Percentiles rank a stretch among this genome's conserved stretches.
Conservation (phyloP, 2,113 vertebrate genomes). For the Loxodonta africana region DNA sequence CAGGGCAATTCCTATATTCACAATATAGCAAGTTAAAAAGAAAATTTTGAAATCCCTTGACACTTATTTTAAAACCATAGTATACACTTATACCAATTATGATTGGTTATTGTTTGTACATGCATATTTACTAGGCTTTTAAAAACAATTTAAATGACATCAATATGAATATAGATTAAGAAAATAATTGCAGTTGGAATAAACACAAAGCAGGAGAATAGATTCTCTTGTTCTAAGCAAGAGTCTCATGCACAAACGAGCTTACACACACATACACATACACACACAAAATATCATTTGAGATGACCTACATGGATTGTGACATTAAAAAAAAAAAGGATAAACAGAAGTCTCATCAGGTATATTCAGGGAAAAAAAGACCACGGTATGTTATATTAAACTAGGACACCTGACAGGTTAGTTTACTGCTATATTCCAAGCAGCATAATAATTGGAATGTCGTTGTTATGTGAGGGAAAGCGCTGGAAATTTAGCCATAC, state of each 20-base stretch:
- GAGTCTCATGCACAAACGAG: not conserved
- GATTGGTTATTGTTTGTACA: not conserved
- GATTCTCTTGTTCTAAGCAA: constrained; percentile 23
- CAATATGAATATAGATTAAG: not conserved
- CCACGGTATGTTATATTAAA: constrained; percentile 41
- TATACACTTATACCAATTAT: not conserved
- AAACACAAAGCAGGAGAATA: not conserved
- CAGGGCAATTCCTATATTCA: not conserved
- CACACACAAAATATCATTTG: not conserved
- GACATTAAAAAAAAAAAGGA: not conserved
- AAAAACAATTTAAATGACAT: not conserved
- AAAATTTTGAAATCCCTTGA: not conserved
- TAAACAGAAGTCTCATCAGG: constrained; percentile 33
- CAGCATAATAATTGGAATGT: constrained; percentile 64
- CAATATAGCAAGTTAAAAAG: not conserved
- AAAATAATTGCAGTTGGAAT: constrained; percentile 5
- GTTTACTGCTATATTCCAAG: constrained; percentile 61
- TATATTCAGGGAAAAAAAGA: constrained; percentile 43
- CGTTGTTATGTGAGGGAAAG: constrained; percentile 72
- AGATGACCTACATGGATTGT: not conserved
- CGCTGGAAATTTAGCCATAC: constrained; percentile 70
- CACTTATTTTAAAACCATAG: not conserved
- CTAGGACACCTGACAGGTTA: constrained; percentile 39
- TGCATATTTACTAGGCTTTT: not conserved
- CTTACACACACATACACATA: not conserved